phyloP scores from a whole-genome alignment of 2,888 invertebrate genomes.

The Plebejus argus region DNA sequence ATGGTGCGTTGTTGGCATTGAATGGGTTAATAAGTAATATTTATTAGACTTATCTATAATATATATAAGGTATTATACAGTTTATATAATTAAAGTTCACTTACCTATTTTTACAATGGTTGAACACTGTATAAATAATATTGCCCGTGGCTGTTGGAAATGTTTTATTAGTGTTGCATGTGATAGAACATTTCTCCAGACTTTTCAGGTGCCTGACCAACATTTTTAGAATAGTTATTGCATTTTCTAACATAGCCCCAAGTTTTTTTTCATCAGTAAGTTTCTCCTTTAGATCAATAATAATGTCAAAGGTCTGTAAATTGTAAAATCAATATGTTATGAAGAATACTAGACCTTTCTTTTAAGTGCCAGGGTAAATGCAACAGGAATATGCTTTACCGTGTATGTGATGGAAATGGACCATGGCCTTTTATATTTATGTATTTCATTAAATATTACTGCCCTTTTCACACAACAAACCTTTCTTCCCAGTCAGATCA shows the following conservation, averaged over 20 bases:
- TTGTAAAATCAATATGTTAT: background rate
- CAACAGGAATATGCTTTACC: too few relatives aligned
- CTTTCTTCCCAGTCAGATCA: too few relatives aligned
- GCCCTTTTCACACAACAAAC: too few relatives aligned
- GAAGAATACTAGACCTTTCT: too few relatives aligned
- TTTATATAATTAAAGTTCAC: background rate
- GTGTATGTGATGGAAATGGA: too few relatives aligned
- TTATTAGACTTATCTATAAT: background rate
- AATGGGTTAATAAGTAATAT: too few relatives aligned
- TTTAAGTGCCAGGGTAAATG: too few relatives aligned
- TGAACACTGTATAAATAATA: constrained; percentile 66
- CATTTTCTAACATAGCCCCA: constrained; percentile 54
- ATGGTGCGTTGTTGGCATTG: too few relatives aligned
- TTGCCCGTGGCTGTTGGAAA: constrained; percentile 59
- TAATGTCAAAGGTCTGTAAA: constrained; percentile 58
- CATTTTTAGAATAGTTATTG: constrained; percentile 53
- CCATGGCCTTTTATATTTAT: too few relatives aligned
- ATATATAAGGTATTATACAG: background rate
- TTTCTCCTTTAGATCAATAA: constrained; percentile 38
- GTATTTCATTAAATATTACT: too few relatives aligned
- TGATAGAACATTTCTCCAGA: constrained; percentile 53
- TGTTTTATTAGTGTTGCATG: constrained; percentile 51
- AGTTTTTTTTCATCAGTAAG: constrained; percentile 42
- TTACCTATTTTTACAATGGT: constrained; percentile 77
- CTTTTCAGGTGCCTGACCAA: constrained; percentile 57